phyloP scores from a whole-genome alignment of 2,113 vertebrate genomes.

The Gyps fulvus region DNA sequence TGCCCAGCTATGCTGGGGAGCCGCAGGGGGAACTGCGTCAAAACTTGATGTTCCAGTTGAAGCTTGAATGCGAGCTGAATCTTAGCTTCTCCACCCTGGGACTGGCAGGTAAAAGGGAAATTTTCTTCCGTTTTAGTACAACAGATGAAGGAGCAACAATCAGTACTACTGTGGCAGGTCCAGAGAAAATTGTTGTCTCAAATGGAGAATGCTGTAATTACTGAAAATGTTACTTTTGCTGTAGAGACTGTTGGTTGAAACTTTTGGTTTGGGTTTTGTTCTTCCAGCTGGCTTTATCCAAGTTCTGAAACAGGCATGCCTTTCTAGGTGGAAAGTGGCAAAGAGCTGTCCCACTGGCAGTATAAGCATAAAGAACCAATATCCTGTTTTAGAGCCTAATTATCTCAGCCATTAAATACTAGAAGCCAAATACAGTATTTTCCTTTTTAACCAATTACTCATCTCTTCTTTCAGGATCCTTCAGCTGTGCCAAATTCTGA shows the following conservation, averaged over 20 bases:
- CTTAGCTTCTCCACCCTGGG: background rate
- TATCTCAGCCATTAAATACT: background rate
- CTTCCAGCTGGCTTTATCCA: background rate
- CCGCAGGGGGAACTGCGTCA: background rate
- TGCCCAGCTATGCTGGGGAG: background rate
- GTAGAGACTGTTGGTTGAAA: background rate
- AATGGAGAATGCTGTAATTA: background rate
- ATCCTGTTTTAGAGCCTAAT: background rate
- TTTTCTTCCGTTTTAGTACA: background rate
- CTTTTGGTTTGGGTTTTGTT: background rate
- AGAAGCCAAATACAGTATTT: background rate
- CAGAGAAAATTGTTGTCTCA: background rate
- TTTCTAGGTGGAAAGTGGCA: background rate
- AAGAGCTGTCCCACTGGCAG: background rate
- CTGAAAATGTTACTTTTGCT: background rate
- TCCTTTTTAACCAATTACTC: conserved; percentile 19
- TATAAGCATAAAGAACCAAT: background rate
- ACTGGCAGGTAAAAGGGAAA: background rate
- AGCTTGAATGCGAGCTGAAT: background rate
- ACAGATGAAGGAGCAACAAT: background rate
- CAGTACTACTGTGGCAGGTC: background rate
- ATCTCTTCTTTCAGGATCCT: conserved; percentile 81
- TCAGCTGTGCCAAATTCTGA: conserved; percentile 85
- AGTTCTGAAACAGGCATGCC: background rate
- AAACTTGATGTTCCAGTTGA: background rate